Evolutionary conservation across 2,797 vertebrate genomes (phyloP).

Genomic region (Macroramphosus scolopax): DNA sequence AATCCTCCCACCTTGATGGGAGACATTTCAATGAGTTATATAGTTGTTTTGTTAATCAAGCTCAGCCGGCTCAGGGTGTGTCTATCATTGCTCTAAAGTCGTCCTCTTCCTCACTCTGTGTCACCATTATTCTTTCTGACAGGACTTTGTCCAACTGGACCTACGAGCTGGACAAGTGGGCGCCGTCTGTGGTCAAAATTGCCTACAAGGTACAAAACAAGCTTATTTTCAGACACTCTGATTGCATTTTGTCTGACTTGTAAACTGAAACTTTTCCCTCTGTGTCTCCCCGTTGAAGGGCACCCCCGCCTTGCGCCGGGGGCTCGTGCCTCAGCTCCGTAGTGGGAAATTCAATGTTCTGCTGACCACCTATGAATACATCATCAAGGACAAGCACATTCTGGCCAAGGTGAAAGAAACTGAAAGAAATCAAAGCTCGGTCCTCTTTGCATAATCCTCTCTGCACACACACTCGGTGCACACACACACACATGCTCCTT

Average conservation of each 20-base stretch:
- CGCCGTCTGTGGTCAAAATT: conserved; percentile 92
- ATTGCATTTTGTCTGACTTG: neutral
- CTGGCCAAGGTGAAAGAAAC: conserved; percentile 88
- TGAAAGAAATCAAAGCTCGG: neutral
- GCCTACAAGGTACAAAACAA: conserved; percentile 93
- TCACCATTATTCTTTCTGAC: conserved; percentile 14
- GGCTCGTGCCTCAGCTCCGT: conserved; percentile 90
- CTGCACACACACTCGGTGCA: neutral
- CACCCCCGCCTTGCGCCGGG: conserved; percentile 90
- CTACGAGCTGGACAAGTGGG: conserved; percentile 97
- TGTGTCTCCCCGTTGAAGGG: conserved; percentile 73
- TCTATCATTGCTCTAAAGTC: neutral
- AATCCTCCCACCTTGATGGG: neutral
- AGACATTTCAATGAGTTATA: neutral
- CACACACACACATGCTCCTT: neutral
- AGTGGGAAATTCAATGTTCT: conserved; percentile 97
- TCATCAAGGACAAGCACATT: conserved; percentile 98
- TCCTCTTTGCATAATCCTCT: neutral
- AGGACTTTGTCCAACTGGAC: conserved; percentile 98
- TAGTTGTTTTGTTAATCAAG: neutral
- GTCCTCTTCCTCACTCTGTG: neutral
- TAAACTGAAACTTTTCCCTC: neutral
- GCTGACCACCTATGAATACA: conserved; percentile 96
- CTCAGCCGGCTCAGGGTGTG: too few relatives aligned
- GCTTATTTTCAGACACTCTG: neutral